These are phyloP conservation scores for Osedax frankpressi DNA, from an alignment of 2,888 invertebrate genomes.

Conservation along the genomic window DNA sequence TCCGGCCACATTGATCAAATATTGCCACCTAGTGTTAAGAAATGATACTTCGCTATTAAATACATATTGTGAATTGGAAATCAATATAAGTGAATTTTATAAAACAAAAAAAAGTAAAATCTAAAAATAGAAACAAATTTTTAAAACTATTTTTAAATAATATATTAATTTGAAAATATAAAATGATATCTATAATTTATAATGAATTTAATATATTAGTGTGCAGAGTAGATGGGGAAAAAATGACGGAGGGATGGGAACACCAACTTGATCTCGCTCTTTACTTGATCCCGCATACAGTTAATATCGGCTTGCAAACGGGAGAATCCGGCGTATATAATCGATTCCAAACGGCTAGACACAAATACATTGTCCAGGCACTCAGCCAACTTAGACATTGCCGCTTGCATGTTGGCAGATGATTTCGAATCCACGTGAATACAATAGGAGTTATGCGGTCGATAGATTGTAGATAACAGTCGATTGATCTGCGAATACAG, in stretches of 20 bases:
- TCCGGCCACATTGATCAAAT: slow-evolving; percentile 43
- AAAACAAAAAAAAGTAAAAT: too few relatives aligned
- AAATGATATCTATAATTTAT: too few relatives aligned
- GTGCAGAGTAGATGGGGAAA: too few relatives aligned
- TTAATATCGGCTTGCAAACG: slow-evolving; percentile 39
- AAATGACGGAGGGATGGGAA: too few relatives aligned
- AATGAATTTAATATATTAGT: too few relatives aligned
- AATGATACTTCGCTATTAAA: too few relatives aligned
- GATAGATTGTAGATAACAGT: slow-evolving; percentile 36
- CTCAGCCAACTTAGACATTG: slow-evolving; percentile 28
- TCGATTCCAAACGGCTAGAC: slow-evolving; percentile 34
- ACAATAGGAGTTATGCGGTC: slow-evolving; percentile 41
- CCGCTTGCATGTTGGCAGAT: slow-evolving; percentile 26
- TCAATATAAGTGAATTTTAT: too few relatives aligned
- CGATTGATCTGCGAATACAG: slow-evolving; percentile 31
- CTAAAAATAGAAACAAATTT: too few relatives aligned
- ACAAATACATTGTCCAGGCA: slow-evolving; percentile 43
- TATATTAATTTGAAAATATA: too few relatives aligned
- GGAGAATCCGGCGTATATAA: slow-evolving; percentile 39
- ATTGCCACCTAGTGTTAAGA: slow-evolving; percentile 38
- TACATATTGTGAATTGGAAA: too few relatives aligned
- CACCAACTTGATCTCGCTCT: neutral
- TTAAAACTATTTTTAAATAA: too few relatives aligned
- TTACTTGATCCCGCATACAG: slow-evolving; percentile 39
- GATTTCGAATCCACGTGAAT: slow-evolving; percentile 39